Conservation (phyloP, 2,113 vertebrate species). For the Anguilla rostrata region DNA sequence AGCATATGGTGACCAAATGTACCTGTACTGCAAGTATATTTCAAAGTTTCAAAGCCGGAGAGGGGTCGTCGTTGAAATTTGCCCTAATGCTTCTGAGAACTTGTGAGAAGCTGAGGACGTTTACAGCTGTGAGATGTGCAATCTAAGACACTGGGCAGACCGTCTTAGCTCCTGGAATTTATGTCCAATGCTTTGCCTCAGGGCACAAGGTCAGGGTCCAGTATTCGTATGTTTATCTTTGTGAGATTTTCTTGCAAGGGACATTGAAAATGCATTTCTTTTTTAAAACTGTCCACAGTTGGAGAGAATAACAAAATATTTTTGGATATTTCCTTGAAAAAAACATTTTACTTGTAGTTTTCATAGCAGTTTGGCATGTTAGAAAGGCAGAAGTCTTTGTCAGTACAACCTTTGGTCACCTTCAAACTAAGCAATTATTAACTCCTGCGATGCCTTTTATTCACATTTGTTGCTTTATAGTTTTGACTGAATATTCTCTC, state of each 20-base stretch:
- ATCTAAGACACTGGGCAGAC: background rate
- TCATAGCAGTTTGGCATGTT: background rate
- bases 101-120: background rate
- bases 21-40: background rate
- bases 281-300: too few relatives aligned
- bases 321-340: too few relatives aligned
- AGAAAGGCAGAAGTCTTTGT: background rate
- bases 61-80: background rate
- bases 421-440: too few relatives aligned
- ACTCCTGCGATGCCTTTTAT: too few relatives aligned
- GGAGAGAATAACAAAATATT: too few relatives aligned
- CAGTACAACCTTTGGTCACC: too few relatives aligned
- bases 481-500: too few relatives aligned
- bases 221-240: too few relatives aligned
- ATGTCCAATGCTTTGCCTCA: background rate
- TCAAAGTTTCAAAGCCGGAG: background rate
- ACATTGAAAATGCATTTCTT: too few relatives aligned
- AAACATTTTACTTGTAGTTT: background rate
- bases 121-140: background rate
- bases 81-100: background rate
- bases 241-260: too few relatives aligned
- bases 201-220: background rate
- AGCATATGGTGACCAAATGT: slow-evolving; percentile 18
- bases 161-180: background rate
- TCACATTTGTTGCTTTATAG: too few relatives aligned